Conservation (phyloP, 2,113 vertebrate genomes). For the Cyphotilapia sp. region DNA sequence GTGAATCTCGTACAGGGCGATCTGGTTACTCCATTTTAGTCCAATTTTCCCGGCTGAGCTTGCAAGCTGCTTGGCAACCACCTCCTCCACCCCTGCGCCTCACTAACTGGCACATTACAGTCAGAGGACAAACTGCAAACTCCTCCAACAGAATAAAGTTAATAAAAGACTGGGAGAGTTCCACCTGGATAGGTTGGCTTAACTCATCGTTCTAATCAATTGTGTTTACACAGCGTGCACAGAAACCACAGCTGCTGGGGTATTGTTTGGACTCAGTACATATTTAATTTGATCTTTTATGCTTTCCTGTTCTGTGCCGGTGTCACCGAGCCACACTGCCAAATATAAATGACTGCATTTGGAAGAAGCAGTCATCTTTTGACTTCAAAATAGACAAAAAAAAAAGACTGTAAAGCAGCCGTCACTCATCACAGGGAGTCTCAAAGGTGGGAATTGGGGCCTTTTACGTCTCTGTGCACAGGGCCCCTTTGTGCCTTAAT, state of each 20-base stretch:
- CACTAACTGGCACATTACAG: not conserved
- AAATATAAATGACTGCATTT: not conserved
- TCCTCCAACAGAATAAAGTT: not conserved
- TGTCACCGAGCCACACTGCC: accelerated
- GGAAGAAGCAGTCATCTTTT: not conserved
- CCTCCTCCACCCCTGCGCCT: not conserved
- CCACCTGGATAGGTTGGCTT: not conserved
- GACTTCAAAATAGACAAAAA: not conserved
- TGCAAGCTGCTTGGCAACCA: not conserved
- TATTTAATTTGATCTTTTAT: not conserved
- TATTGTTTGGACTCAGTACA: not conserved
- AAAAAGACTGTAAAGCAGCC: not conserved
- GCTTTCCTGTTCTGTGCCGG: not conserved
- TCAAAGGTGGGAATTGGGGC: not conserved
- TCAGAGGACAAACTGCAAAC: not conserved
- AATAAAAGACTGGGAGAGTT: not conserved
- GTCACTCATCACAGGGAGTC: not conserved
- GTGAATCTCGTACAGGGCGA: not conserved
- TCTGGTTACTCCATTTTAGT: accelerated
- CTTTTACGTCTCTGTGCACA: not conserved
- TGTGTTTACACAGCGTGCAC: not conserved
- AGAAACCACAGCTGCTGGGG: not conserved
- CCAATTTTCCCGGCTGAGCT: not conserved
- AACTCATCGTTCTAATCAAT: not conserved
- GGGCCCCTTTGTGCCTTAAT: not conserved